phyloP scores from a whole-genome alignment of 1,140 invertebrate genomes.

The Aphelenchoides fujianensis region DNA sequence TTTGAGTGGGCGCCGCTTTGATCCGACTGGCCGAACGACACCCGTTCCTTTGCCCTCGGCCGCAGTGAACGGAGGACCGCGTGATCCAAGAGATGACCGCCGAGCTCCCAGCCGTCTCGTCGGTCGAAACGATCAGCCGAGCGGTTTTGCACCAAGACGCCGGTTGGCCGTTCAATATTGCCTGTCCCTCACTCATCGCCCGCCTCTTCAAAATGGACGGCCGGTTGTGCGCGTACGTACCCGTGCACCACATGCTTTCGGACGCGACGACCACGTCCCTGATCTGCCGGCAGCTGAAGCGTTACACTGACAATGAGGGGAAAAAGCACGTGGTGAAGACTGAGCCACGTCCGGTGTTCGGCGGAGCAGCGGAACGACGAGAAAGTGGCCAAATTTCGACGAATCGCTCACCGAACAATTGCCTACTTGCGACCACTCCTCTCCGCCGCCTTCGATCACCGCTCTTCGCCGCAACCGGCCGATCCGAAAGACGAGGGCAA shows the following conservation, averaged over 20 bases:
- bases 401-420: too few relatives aligned
- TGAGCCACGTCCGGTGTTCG: not conserved
- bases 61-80: not conserved
- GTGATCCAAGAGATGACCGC: too few relatives aligned
- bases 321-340: not conserved
- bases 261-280: constrained; percentile 28
- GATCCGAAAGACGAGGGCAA: too few relatives aligned
- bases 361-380: constrained; percentile 2
- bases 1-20: too few relatives aligned
- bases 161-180: constrained; percentile 12
- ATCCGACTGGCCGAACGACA: not conserved
- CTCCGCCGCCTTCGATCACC: too few relatives aligned
- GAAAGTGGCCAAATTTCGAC: not conserved
- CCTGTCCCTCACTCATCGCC: not conserved
- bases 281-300: constrained; percentile 15
- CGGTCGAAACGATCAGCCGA: not conserved
- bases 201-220: constrained; percentile 16
- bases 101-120: too few relatives aligned
- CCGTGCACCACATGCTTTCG: constrained; percentile 21
- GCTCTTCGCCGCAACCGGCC: too few relatives aligned
- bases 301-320: too few relatives aligned
- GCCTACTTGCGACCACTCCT: too few relatives aligned
- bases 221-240: not conserved
- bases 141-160: constrained; percentile 5
- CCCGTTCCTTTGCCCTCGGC: not conserved